These are phyloP conservation scores for Tenthredo distinguenda DNA, from an alignment of 2,888 invertebrate genomes.

Conservation along the genomic window DNA sequence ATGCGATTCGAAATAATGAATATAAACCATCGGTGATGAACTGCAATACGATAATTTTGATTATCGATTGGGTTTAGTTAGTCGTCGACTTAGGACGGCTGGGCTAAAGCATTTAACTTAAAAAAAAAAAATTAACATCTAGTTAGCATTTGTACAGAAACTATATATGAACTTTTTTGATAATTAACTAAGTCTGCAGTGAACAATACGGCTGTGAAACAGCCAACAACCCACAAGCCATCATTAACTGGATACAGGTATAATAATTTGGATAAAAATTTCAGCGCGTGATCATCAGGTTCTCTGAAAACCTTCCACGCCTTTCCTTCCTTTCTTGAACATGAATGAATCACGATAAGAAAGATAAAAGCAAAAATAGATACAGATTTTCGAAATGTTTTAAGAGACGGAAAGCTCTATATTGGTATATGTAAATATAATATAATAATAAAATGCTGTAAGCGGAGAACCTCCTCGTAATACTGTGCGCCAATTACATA, in stretches of 20 bases:
- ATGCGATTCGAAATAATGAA: neutral
- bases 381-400: neutral
- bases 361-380: neutral
- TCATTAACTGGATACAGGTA: neutral
- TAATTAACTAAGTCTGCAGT: constrained; percentile 25
- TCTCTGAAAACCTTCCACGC: neutral
- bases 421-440: constrained; percentile 22
- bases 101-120: constrained; percentile 1
- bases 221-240: neutral
- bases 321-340: neutral
- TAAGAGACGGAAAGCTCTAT: neutral
- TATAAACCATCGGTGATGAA: constrained; percentile 3
- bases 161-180: constrained; percentile 45
- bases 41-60: neutral
- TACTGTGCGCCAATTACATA: constrained; percentile 33
- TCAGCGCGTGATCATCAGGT: neutral
- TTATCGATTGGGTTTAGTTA: neutral
- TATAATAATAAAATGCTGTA: constrained; percentile 16
- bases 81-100: constrained; percentile 16
- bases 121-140: constrained; percentile 31
- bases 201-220: constrained; percentile 20
- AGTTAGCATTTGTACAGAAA: constrained; percentile 51
- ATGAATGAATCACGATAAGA: neutral
- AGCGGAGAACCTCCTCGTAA: constrained; percentile 14
- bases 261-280: neutral